Percentiles rank a stretch among this genome's conserved stretches.
phyloP scores from a whole-genome alignment of 2,113 vertebrate species.

The Heteronetta atricapilla region DNA sequence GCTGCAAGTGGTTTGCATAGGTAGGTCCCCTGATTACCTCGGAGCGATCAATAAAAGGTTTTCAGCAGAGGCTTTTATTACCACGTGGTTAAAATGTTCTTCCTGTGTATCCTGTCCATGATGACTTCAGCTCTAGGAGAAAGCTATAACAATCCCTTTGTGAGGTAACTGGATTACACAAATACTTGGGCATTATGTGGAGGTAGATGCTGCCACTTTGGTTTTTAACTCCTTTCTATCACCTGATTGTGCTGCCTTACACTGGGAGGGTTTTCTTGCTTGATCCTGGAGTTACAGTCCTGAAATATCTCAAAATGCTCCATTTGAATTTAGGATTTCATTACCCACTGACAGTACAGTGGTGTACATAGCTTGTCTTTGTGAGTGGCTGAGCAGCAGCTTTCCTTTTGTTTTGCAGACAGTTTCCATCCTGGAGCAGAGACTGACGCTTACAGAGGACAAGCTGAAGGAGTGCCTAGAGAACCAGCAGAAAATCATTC shows the following conservation, averaged over 20 bases:
- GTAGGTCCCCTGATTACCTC: conserved; percentile 17
- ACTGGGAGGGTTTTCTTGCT: background rate
- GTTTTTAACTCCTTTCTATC: background rate
- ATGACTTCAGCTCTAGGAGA: background rate
- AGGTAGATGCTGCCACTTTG: background rate
- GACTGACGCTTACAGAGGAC: conserved; percentile 92
- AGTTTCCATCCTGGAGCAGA: conserved; percentile 87
- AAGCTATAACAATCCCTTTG: background rate
- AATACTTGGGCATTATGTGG: background rate
- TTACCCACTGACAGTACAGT: background rate
- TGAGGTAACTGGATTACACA: conserved; percentile 1
- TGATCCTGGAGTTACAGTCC: background rate
- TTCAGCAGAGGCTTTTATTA: conserved; percentile 63
- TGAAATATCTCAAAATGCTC: background rate
- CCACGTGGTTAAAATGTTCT: conserved; percentile 42
- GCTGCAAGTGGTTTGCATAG: conserved; percentile 19
- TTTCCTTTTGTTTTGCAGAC: conserved; percentile 73
- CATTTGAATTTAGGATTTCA: background rate
- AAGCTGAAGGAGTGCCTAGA: conserved; percentile 94
- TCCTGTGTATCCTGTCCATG: conserved; percentile 15
- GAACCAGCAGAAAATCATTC: conserved; percentile 86
- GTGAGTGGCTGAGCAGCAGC: background rate
- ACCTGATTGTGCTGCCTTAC: background rate
- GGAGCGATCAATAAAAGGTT: conserved; percentile 52
- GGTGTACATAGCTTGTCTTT: background rate